Evolutionary conservation across 2,888 invertebrate species (phyloP).

Genomic region (Poecilobothrus nobilitatus): DNA sequence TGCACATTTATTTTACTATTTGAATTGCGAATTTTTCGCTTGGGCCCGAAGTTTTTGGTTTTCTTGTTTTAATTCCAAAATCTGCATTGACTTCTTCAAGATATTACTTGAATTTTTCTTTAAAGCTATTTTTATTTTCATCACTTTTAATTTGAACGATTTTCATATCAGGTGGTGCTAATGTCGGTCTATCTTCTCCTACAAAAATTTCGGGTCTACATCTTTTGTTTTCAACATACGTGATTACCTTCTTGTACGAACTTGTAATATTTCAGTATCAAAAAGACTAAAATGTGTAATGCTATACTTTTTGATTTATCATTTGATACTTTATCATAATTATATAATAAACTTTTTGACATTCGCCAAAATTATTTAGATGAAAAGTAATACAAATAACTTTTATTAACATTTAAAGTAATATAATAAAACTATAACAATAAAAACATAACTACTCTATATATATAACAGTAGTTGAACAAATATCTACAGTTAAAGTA

Average conservation of each 20-base stretch:
- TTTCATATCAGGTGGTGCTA: slow-evolving; percentile 58
- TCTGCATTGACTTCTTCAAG: slow-evolving; percentile 34
- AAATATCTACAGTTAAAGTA: no score
- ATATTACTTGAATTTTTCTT: slow-evolving; percentile 39
- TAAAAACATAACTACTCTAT: no score
- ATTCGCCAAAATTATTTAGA: no score
- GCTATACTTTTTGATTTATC: slow-evolving; percentile 21
- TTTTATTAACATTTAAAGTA: no score
- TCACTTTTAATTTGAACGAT: slow-evolving; percentile 29
- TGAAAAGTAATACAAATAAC: no score
- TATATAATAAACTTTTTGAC: slow-evolving; percentile 12
- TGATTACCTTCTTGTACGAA: slow-evolving; percentile 67
- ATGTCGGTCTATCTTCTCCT: slow-evolving; percentile 62
- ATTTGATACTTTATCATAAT: neutral
- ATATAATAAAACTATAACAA: no score
- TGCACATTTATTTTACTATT: neutral
- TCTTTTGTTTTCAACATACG: slow-evolving; percentile 60
- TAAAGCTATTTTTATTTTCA: slow-evolving; percentile 30
- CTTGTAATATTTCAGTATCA: slow-evolving; percentile 61
- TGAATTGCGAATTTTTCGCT: no score
- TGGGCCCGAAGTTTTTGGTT: neutral
- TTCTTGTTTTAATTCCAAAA: slow-evolving; percentile 17
- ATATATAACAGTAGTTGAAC: no score
- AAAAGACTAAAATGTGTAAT: slow-evolving; percentile 47
- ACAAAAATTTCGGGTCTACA: slow-evolving; percentile 78